Evolutionary conservation across 1,140 invertebrate genomes (phyloP), one percentile per base, ranked within the genome.

Genomic region (Drosophila malerkotliana): DNA sequence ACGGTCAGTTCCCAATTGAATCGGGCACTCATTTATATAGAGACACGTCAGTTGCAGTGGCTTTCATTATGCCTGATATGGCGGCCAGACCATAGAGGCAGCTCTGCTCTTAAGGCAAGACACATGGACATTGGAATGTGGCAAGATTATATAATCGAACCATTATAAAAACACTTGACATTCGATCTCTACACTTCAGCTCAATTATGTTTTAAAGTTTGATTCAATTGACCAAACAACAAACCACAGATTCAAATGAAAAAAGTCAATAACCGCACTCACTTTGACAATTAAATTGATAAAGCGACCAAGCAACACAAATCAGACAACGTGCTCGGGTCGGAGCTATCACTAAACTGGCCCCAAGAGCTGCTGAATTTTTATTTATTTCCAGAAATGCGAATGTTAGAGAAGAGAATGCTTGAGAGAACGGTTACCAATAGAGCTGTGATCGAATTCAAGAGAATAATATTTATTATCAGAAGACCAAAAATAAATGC

Each of bases 41-140:
- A 12, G 59, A 53, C 32, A 69, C 41, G 63, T 69, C 32, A 69
- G 51, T 57, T 69, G 64, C 64, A 69, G 18, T 69, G 66, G 62
- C 62, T 12, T 9, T 34, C 41, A 59, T 32, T 58, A 45, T 18
- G 41, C 28, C 48, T 37, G 44, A 69, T 69, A 49, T 49, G 66
- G 12, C 14, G 32, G 14, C 18, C 44, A 47, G 18, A 24, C 9
- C 41, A 21, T 47, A 24, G 15, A 47, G 3, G 15, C 15, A 10
- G 4, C 41, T 44, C 41, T 18, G n/a, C 41, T 44, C 41, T 21
- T 21, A 47, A n/a, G 34, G 34, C 10, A 10, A 47, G 18, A 10
- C 44, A 47, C 15, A 18, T 44, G n/a, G 41, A 44, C 32, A 44
- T 26, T 67, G 47, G 60, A 52, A 64, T 67, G 60, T 14, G 47